phyloP scores from a whole-genome alignment of 2,113 vertebrate species.

The Eidolon helvum region DNA sequence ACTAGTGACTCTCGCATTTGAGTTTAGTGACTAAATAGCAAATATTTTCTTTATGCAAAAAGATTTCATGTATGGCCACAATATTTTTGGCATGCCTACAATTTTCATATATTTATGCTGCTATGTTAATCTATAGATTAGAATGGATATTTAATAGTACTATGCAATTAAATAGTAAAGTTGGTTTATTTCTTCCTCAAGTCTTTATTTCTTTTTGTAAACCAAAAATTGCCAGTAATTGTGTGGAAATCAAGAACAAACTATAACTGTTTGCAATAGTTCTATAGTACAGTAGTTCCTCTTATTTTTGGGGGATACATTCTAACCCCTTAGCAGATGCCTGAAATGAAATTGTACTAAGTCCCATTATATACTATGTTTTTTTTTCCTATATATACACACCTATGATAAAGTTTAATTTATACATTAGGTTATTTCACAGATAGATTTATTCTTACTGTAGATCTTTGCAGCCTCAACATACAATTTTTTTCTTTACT shows the following conservation, averaged over 20 bases:
- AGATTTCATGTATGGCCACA: not conserved
- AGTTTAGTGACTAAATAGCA: not conserved
- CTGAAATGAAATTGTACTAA: not conserved
- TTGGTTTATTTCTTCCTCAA: conserved; percentile 14
- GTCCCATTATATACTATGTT: not conserved
- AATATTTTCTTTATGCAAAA: not conserved
- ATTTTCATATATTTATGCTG: not conserved
- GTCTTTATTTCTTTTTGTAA: not conserved
- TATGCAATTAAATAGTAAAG: not conserved
- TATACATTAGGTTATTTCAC: not conserved
- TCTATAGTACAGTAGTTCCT: not conserved
- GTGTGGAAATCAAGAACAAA: conserved; percentile 35
- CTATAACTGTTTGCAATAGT: not conserved
- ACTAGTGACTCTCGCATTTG: not conserved
- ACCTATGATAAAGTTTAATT: not conserved
- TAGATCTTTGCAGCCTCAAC: not conserved
- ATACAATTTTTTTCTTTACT: not conserved
- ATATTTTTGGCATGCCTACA: not conserved
- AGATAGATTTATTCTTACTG: not conserved
- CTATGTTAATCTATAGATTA: not conserved
- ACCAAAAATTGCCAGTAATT: not conserved
- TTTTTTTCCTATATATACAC: not conserved
- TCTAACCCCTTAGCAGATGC: not conserved
- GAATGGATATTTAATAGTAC: not conserved
- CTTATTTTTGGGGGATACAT: not conserved